phyloP scores from a whole-genome alignment of 2,113 vertebrate species.

The Anseranas semipalmata region DNA sequence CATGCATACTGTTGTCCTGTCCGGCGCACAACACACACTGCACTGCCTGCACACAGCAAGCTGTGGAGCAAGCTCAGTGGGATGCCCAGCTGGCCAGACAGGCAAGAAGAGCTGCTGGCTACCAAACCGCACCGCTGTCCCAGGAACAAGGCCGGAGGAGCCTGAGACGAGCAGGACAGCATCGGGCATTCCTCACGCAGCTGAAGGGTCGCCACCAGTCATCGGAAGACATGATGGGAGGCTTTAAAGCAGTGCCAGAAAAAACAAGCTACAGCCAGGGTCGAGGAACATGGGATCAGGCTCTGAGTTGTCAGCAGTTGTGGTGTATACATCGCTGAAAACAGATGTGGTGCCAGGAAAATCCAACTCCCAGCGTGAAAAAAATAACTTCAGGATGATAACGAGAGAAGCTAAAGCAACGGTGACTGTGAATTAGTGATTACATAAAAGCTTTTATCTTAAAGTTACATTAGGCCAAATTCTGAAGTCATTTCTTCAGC shows the following conservation, averaged over 20 bases:
- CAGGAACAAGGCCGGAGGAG: not conserved
- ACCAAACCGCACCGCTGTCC: not conserved
- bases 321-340: conserved; percentile 54
- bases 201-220: not conserved
- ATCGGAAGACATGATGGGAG: conserved; percentile 17
- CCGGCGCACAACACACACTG: not conserved
- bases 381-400: conserved; percentile 58
- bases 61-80: not conserved
- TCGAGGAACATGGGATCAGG: conserved; percentile 53
- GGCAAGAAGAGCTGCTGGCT: conserved; percentile 11
- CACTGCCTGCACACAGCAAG: not conserved
- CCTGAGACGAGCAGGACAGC: conserved; percentile 33
- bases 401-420: conserved; percentile 34
- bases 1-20: not conserved
- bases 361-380: conserved; percentile 58
- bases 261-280: conserved; percentile 54
- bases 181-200: conserved; percentile 34
- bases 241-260: conserved; percentile 54
- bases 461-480: conserved; percentile 27
- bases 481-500: not conserved
- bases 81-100: not conserved
- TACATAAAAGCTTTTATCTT: conserved; percentile 39
- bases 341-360: conserved; percentile 64
- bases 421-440: not conserved
- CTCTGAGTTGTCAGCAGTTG: conserved; percentile 65